A percentile compares a stretch with the other conserved stretches of the same genome.
Evolutionary conservation across 2,113 vertebrate species (phyloP).

Genomic region (Balaeniceps rex): DNA sequence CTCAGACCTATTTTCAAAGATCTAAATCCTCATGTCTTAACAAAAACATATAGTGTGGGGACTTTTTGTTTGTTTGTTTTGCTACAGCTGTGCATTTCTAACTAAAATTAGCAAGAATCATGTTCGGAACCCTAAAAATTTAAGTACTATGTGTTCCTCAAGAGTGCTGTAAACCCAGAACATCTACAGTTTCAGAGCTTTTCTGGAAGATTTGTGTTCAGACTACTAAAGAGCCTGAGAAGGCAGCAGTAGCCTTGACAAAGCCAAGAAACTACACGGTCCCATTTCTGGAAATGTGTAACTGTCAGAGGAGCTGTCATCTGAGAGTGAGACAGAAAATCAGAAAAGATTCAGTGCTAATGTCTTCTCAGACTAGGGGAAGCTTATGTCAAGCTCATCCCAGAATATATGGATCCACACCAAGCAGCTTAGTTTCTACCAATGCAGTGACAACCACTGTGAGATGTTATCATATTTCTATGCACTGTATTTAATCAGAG

Average conservation of each 20-base stretch:
- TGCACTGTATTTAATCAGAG: not conserved
- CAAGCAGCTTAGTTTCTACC: not conserved
- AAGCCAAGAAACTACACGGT: not conserved
- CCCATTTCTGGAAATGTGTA: not conserved
- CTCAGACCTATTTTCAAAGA: not conserved
- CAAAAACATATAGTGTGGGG: not conserved
- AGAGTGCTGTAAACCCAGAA: not conserved
- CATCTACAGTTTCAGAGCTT: not conserved
- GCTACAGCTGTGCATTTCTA: not conserved
- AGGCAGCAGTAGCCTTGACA: not conserved
- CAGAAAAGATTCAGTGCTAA: not conserved
- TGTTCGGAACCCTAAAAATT: not conserved
- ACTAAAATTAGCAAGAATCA: not conserved
- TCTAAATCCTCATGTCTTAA: not conserved
- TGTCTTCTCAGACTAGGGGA: not conserved
- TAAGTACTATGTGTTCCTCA: not conserved
- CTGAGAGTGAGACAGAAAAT: not conserved
- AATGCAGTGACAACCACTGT: not conserved
- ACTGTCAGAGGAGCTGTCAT: conserved; percentile 10
- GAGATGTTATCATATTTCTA: not conserved
- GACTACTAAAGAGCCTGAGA: not conserved
- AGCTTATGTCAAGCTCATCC: not conserved
- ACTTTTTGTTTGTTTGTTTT: not conserved
- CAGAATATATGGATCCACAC: not conserved
- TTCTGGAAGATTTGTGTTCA: not conserved